Evolutionary conservation across 1,140 invertebrate species (phyloP).

Genomic region (Limonius californicus): DNA sequence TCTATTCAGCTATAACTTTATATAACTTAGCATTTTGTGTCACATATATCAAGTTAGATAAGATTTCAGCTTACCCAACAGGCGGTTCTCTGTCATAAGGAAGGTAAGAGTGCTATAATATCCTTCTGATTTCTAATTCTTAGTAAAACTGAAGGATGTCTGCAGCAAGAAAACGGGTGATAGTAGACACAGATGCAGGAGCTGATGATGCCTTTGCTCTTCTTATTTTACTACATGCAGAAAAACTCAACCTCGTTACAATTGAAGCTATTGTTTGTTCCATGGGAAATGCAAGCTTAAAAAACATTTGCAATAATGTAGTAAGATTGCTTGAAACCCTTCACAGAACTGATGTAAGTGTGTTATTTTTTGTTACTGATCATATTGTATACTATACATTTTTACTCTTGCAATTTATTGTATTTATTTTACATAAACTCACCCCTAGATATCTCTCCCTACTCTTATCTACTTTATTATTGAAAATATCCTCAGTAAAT

Average conservation of each 20-base stretch:
- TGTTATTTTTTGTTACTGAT: too few species aligned
- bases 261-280: constrained; percentile 62
- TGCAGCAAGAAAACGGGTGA: constrained; percentile 24
- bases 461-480: too few species aligned
- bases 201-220: constrained; percentile 64
- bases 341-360: constrained; percentile 46
- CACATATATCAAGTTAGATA: too few species aligned
- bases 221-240: constrained; percentile 54
- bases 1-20: too few species aligned
- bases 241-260: constrained; percentile 49
- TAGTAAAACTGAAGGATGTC: not conserved
- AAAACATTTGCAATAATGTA: constrained; percentile 59
- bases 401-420: too few species aligned
- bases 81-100: too few species aligned
- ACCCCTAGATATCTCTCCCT: too few species aligned
- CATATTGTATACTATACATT: too few species aligned
- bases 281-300: constrained; percentile 58
- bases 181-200: constrained; percentile 63
- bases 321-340: constrained; percentile 54
- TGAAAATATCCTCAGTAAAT: too few species aligned
- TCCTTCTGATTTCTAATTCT: not conserved
- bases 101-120: not conserved
- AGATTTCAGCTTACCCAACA: too few species aligned
- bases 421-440: too few species aligned
- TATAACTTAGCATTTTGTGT: too few species aligned